Evolutionary conservation across 2,888 invertebrate species (phyloP).

Genomic region (Linnaemya vulpina): DNA sequence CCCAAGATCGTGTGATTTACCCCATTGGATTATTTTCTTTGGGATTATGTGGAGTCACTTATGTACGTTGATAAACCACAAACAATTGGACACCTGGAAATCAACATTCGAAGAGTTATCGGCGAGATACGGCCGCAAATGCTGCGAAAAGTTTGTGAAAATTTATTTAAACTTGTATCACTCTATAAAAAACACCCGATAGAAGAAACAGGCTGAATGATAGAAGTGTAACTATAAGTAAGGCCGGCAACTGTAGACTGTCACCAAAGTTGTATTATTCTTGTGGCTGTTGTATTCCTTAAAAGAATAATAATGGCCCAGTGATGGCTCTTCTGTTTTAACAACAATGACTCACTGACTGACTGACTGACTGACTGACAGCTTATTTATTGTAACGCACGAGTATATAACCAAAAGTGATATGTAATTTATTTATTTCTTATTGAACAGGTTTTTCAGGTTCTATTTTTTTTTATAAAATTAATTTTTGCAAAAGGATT

Average conservation of each 20-base stretch:
- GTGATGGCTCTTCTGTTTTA: background rate
- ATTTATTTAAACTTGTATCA: too few species aligned
- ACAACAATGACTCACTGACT: slow-evolving; percentile 1
- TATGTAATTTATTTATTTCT: slow-evolving; percentile 17
- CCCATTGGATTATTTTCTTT: too few species aligned
- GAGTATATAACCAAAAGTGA: background rate
- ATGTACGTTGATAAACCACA: too few species aligned
- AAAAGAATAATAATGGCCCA: background rate
- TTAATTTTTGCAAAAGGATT: background rate
- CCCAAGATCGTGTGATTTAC: too few species aligned
- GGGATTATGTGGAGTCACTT: too few species aligned
- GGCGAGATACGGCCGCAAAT: too few species aligned
- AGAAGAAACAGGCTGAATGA: too few species aligned
- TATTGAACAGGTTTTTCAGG: slow-evolving; percentile 2
- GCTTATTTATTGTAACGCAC: slow-evolving; percentile 3
- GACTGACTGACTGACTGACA: slow-evolving; percentile 4
- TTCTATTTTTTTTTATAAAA: background rate
- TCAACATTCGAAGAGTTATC: too few species aligned
- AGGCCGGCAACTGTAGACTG: background rate
- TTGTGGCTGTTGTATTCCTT: background rate
- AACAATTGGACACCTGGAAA: too few species aligned
- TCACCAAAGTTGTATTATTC: background rate
- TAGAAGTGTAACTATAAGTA: background rate
- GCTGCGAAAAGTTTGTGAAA: too few species aligned
- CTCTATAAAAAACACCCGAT: too few species aligned